These are phyloP conservation scores for Rhingia rostrata DNA, from an alignment of 2,888 invertebrate species.

Conservation along the genomic window DNA sequence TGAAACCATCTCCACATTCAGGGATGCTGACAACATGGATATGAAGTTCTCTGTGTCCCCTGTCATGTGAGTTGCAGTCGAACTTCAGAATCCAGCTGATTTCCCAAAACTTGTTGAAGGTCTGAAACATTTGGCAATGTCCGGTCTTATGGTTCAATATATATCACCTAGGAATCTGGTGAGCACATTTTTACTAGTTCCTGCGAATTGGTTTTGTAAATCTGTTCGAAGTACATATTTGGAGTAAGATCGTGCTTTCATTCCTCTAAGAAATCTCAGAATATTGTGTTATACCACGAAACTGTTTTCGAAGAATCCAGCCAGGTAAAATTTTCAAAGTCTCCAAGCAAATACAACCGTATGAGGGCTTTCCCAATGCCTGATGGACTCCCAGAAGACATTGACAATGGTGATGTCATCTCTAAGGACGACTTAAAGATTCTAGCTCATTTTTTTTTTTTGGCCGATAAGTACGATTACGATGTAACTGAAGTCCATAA, in stretches of 20 bases:
- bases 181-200: conserved; percentile 99
- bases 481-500: conserved; percentile 99
- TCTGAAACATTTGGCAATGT: conserved; percentile 99
- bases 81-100: conserved; percentile 99
- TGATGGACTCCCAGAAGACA: conserved; percentile 97
- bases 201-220: conserved; percentile 99
- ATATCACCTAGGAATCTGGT: conserved; percentile 98
- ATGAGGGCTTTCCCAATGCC: conserved; percentile 98
- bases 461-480: conserved; percentile 97
- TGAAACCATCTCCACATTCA: conserved; percentile 99
- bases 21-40: conserved; percentile 99
- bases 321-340: conserved; percentile 98
- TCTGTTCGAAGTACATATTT: conserved; percentile 99
- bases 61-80: conserved; percentile 99
- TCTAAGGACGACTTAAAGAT: conserved; percentile 98
- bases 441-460: conserved; percentile 96
- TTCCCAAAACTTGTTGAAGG: conserved; percentile 99
- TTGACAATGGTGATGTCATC: conserved; percentile 97
- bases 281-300: conserved; percentile 99
- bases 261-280: conserved; percentile 99
- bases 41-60: conserved; percentile 99
- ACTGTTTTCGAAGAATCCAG: conserved; percentile 97
- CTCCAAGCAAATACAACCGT: conserved; percentile 99
- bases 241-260: conserved; percentile 99
- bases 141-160: conserved; percentile 99